Conservation (phyloP, 1,140 invertebrate species). For the Zophobas atratus region DNA sequence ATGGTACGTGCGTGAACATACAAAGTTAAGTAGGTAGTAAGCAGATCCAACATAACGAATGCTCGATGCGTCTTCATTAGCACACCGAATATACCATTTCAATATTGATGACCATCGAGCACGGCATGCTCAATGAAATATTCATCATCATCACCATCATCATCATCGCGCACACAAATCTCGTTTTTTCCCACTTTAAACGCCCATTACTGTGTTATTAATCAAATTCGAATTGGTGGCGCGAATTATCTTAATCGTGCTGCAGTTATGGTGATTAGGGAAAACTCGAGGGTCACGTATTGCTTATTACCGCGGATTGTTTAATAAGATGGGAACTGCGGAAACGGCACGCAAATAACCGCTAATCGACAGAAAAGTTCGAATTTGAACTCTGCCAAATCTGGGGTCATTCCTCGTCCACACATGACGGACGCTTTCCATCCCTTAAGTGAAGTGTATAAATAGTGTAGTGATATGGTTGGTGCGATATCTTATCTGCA, state of each 20-base stretch:
- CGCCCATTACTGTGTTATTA: conserved; percentile 11
- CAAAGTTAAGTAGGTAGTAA: conserved; percentile 47
- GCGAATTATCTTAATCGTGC: conserved; percentile 4
- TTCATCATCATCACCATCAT: conserved; percentile 39
- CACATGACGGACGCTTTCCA: conserved; percentile 20
- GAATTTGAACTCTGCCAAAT: too few species aligned
- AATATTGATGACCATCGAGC: conserved; percentile 47
- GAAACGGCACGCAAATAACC: conserved; percentile 23
- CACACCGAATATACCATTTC: conserved; percentile 50
- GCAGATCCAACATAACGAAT: conserved; percentile 52
- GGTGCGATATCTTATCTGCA: conserved; percentile 61
- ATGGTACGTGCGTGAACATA: conserved; percentile 50
- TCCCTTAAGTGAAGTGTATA: conserved; percentile 45
- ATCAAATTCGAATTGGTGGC: conserved; percentile 29
- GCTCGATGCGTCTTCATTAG: conserved; percentile 53
- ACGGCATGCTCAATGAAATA: conserved; percentile 46
- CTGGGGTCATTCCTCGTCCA: not conserved
- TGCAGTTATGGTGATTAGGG: conserved; percentile 27
- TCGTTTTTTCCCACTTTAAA: conserved; percentile 11
- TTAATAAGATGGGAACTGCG: conserved; percentile 51
- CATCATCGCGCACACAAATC: conserved; percentile 27
- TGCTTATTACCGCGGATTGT: conserved; percentile 47
- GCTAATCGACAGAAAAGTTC: too few species aligned
- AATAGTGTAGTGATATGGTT: conserved; percentile 48
- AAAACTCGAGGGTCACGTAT: conserved; percentile 46